A percentile compares a stretch with the other conserved stretches of the same genome.
Evolutionary conservation across 2,888 invertebrate genomes (phyloP).

Genomic region (Muschampia plurimacula): DNA sequence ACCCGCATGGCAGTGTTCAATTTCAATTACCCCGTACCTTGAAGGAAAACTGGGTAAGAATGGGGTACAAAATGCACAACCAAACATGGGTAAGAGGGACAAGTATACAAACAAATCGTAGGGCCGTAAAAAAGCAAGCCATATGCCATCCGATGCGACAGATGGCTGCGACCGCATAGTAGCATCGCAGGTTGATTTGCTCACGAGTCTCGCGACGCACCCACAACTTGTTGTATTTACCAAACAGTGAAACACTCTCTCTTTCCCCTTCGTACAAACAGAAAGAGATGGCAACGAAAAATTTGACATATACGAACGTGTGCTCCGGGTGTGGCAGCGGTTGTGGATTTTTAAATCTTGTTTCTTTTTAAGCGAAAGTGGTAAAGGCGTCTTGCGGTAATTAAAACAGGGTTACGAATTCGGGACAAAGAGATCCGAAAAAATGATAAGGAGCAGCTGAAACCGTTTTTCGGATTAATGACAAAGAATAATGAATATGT

Average conservation of each 20-base stretch:
- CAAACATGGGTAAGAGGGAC: conserved; percentile 53
- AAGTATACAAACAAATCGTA: conserved; percentile 77
- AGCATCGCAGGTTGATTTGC: conserved; percentile 60
- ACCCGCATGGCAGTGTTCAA: conserved; percentile 81
- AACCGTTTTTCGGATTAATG: not conserved
- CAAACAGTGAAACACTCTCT: conserved; percentile 17
- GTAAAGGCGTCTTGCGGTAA: conserved; percentile 18
- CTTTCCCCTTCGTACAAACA: not conserved
- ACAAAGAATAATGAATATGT: not conserved
- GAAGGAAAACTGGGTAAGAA: conserved; percentile 70
- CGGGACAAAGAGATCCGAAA: conserved; percentile 33
- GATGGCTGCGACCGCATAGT: conserved; percentile 69
- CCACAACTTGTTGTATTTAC: conserved; percentile 27
- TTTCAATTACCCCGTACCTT: conserved; percentile 79
- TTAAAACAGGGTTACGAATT: conserved; percentile 6
- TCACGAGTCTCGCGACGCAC: conserved; percentile 45
- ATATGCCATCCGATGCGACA: conserved; percentile 74
- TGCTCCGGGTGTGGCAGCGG: conserved; percentile 8
- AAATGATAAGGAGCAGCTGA: conserved; percentile 25
- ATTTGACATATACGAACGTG: conserved; percentile 10
- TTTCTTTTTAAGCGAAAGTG: conserved; percentile 27
- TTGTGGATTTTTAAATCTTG: not conserved
- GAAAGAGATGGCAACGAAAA: not conserved
- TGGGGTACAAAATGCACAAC: conserved; percentile 50
- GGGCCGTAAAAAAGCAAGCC: conserved; percentile 68